A percentile compares a stretch with the other conserved stretches of the same genome.
These are phyloP conservation scores for Nibea coibor DNA, from an alignment of 2,113 vertebrate genomes.

Conservation along the genomic window DNA sequence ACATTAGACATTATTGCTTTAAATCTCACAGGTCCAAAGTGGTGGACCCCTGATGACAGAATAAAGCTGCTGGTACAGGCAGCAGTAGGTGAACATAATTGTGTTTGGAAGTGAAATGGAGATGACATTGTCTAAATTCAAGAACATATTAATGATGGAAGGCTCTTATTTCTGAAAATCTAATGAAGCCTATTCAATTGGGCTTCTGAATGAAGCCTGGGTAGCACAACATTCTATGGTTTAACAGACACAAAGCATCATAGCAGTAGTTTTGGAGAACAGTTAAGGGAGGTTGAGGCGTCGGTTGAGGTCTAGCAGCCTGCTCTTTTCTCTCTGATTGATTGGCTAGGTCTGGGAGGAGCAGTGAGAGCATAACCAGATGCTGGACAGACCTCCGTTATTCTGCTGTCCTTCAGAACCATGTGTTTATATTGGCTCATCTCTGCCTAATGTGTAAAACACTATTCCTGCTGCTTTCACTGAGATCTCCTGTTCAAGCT, in stretches of 20 bases:
- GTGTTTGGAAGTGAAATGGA: not conserved
- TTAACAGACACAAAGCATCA: not conserved
- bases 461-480: conserved; percentile 57
- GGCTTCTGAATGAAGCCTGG: not conserved
- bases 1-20: too few species aligned
- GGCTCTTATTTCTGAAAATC: not conserved
- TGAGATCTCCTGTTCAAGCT: conserved; percentile 29
- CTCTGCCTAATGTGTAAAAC: conserved; percentile 76
- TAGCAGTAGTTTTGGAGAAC: conserved; percentile 8
- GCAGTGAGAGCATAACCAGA: conserved; percentile 71
- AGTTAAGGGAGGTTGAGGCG: not conserved
- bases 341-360: conserved; percentile 71
- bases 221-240: not conserved
- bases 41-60: too few species aligned
- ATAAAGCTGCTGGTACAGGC: not conserved
- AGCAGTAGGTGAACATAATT: not conserved
- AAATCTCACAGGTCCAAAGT: too few species aligned
- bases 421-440: conserved; percentile 76
- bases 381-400: conserved; percentile 65
- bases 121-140: not conserved
- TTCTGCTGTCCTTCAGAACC: conserved; percentile 75
- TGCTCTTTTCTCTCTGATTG: conserved; percentile 64
- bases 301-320: conserved; percentile 13
- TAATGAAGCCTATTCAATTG: not conserved
- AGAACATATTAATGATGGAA: not conserved